Evolutionary conservation across 1,140 invertebrate species (phyloP), one percentile per base, ranked within the genome.

Genomic region (Ectropis grisescens): DNA sequence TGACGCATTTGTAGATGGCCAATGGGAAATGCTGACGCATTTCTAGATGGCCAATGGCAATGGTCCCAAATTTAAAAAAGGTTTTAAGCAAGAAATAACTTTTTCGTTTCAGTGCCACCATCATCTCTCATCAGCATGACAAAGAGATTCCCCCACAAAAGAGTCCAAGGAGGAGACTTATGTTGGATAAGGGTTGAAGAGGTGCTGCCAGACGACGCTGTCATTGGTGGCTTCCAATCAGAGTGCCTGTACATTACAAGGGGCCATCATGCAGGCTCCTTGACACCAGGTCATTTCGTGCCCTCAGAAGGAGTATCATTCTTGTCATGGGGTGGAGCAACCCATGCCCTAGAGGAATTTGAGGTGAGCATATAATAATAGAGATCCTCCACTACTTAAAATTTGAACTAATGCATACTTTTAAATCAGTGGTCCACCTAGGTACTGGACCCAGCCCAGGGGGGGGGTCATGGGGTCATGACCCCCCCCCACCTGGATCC

Each of bases 301-400:
- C 84, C 87, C 1, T 86, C 87, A 1, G 86, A 91, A 47, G 84
- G 86, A 9, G 82, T 86, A 0, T 87, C 84, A 42, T 94, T 91
- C 53, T 64, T 94, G 1, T 57, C 91, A 11, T 93, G 90, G 89
- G 91, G 91, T 12, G 91, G 91, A 22, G 67, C 58, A 2, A 89
- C 91, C 51, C 88, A 92, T 57, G 83, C 82, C 13, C 89, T 90
- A 51, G 43, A 55, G 11, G 84, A 90, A 11, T 93, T 92, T 67
- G 88, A 94, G 81, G 87, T 88, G 56, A 44, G 22, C 16, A 36
- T 14, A 14, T n/a, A n/a, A n/a, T n/a, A n/a, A n/a, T n/a, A n/a
- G n/a, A n/a, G n/a, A n/a, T n/a, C n/a, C n/a, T n/a, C n/a, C n/a
- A n/a, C n/a, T n/a, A n/a, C n/a, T n/a, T n/a, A n/a, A n/a, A n/a